Conservation (phyloP, 2,113 vertebrate species). For the Reinhardtius hippoglossoides region DNA sequence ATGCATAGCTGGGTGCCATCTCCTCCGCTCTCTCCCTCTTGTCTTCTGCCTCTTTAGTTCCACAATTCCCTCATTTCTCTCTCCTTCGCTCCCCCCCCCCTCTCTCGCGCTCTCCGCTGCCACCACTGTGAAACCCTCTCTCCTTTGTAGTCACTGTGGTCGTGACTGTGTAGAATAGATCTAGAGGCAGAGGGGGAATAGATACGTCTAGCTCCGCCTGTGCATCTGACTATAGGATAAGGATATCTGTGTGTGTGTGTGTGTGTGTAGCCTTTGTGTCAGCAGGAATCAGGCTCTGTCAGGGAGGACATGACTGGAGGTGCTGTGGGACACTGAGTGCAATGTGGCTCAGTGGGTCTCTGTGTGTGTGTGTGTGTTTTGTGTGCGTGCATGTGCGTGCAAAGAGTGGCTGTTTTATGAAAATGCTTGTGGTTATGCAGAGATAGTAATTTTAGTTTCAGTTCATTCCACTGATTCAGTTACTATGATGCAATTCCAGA, state of each 20-base stretch:
- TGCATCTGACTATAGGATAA: constrained; percentile 54
- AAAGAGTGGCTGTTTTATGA: constrained; percentile 6
- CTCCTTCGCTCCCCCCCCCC: constrained; percentile 26
- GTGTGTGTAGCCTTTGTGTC: constrained; percentile 57
- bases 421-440: constrained; percentile 6
- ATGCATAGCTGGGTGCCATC: constrained; percentile 54
- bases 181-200: constrained; percentile 69
- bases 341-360: constrained; percentile 62
- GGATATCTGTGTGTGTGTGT: constrained; percentile 33
- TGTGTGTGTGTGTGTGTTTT: constrained; percentile 38
- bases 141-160: constrained; percentile 67
- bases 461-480: neutral
- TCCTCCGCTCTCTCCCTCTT: constrained; percentile 29
- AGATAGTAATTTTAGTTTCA: neutral
- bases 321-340: constrained; percentile 56
- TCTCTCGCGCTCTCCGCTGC: constrained; percentile 40
- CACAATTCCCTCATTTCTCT: constrained; percentile 49
- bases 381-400: constrained; percentile 25
- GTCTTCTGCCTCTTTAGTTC: constrained; percentile 65
- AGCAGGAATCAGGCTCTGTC: constrained; percentile 72
- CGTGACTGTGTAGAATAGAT: constrained; percentile 73
- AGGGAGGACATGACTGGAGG: constrained; percentile 68
- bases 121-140: constrained; percentile 57
- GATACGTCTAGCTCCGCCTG: constrained; percentile 64
- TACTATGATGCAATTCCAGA: neutral